Percentiles rank a stretch among this genome's conserved stretches.
Conservation (phyloP, 2,797 vertebrate species). For the Hybognathus amarus region DNA sequence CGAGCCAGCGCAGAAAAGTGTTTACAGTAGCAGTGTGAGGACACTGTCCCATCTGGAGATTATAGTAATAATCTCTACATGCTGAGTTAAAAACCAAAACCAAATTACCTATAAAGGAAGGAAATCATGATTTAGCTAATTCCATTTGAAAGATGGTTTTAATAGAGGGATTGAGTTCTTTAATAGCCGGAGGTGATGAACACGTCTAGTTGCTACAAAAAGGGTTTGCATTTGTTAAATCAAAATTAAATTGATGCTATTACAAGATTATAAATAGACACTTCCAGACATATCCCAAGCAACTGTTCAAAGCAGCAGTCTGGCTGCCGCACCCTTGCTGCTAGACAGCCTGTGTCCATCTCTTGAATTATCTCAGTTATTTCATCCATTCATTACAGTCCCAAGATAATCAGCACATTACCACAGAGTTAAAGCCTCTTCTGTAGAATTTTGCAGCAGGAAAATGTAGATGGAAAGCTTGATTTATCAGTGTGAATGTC, state of each 20-base stretch:
- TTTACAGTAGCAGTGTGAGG: slow-evolving; percentile 12
- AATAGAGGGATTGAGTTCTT: neutral
- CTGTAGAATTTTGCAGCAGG: neutral
- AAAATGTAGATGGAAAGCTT: neutral
- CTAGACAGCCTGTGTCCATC: slow-evolving; percentile 56
- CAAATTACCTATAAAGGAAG: neutral
- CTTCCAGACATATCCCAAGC: slow-evolving; percentile 62
- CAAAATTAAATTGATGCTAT: slow-evolving; percentile 51
- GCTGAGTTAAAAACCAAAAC: neutral
- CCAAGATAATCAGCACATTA: slow-evolving; percentile 32
- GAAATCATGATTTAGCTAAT: neutral
- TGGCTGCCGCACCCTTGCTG: slow-evolving; percentile 63
- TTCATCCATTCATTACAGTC: slow-evolving; percentile 42
- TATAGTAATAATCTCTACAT: neutral
- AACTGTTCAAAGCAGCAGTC: slow-evolving; percentile 63
- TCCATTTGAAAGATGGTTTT: neutral
- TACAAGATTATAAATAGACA: slow-evolving; percentile 55
- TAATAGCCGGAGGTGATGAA: slow-evolving; percentile 14
- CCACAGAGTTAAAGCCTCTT: neutral
- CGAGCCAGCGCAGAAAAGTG: neutral
- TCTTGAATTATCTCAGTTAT: slow-evolving; percentile 57
- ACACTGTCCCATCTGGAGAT: neutral
- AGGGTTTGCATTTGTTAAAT: slow-evolving; percentile 54
- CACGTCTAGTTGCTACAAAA: slow-evolving; percentile 13
- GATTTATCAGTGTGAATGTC: neutral